Evolutionary conservation across 2,888 invertebrate genomes (phyloP), one percentile per base, ranked within the genome.

Genomic region (Villa cingulata): DNA sequence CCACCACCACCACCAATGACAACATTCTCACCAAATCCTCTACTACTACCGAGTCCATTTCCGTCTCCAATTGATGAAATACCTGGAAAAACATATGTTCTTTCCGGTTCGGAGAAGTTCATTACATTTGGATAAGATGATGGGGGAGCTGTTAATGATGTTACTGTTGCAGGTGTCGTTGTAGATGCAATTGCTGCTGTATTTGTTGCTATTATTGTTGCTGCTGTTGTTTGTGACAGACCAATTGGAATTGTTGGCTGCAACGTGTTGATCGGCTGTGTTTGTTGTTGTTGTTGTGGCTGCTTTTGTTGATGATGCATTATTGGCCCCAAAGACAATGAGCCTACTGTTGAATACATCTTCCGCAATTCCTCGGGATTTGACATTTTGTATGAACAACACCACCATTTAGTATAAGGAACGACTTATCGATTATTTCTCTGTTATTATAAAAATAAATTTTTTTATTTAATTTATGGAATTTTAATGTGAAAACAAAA

Each of bases 301-400:
- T 43, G 55, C n/a, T n/a, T n/a, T 48, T 49, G 63, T 56, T 29
- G 61, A 59, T 37, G 65, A 60, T 41, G 65, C 63, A 14, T 65
- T 62, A 14, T 37, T 32, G 29, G 23, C 62, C n/a, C 63, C 50
- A 64, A 63, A 51, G 64, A 63, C 53, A 64, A 64, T 49, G 64
- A 59, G 54, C 62, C 59, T n/a, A n/a, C n/a, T 51, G 62, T 50
- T 53, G 59, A 59, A 60, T 70, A 61, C 60, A 69, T 68, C 60
- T 65, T 68, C 59, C 68, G 61, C 63, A 64, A 60, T 55, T 68
- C 68, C 57, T 68, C 68, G 62, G 65, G 55, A 59, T 63, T 65
- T 58, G 61, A 62, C 68, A 68, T 68, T 57, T 61, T 66, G 59
- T 55, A 61, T 56, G 58, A 58, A 61, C 29, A 32, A 32, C 63